These are phyloP conservation scores for Hypotaenidia okinawae DNA, from an alignment of 2,797 vertebrate genomes.

Conservation along the genomic window DNA sequence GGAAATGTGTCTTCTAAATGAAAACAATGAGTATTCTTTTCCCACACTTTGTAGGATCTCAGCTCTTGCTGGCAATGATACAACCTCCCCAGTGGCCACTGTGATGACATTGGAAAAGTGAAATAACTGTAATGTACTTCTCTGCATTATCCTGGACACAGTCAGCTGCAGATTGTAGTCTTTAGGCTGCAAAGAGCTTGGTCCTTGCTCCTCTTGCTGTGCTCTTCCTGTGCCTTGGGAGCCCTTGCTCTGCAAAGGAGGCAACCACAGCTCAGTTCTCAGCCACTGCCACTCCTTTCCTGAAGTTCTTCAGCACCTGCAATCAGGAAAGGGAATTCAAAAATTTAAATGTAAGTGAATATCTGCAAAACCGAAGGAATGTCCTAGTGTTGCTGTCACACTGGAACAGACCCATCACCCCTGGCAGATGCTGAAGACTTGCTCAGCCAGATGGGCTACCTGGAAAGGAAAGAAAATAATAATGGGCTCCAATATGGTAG, in stretches of 20 bases:
- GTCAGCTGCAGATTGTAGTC: background rate
- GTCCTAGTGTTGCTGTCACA: background rate
- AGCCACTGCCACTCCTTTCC: background rate
- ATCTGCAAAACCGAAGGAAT: background rate
- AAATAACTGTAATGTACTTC: background rate
- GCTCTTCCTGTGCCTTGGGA: background rate
- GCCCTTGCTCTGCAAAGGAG: background rate
- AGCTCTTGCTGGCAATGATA: background rate
- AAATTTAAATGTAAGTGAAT: background rate
- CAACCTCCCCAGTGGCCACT: background rate
- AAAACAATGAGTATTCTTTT: background rate
- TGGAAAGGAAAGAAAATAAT: background rate
- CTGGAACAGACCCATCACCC: background rate
- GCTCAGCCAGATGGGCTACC: background rate
- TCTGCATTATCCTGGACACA: background rate
- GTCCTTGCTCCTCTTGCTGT: background rate
- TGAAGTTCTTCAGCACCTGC: background rate
- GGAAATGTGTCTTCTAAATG: background rate
- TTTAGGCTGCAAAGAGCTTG: background rate
- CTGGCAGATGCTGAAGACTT: background rate
- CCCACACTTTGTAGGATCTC: background rate
- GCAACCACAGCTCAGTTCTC: background rate
- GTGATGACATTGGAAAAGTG: background rate
- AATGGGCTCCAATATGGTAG: accelerated
- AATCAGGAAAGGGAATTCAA: background rate